Evolutionary conservation across 2,888 invertebrate species (phyloP), one percentile per base, ranked within the genome.

Genomic region (Galerucella pusilla): DNA sequence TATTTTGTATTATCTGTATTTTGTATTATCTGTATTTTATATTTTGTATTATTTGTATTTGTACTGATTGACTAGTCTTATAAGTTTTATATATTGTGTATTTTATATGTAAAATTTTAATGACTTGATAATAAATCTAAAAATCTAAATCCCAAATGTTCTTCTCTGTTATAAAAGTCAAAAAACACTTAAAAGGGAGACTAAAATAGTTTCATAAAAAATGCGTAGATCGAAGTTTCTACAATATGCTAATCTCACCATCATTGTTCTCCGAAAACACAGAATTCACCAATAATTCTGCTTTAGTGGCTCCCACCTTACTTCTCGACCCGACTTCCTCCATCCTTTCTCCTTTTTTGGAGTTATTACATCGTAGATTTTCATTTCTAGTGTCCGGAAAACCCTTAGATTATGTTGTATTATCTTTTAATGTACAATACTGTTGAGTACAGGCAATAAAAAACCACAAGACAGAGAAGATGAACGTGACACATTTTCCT

Each of bases 301-400:
- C 49, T 4, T 49, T 12, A 49, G 12, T 4, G 14, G 4, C 12
- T 49, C 14, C 10, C 49, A 14, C 49, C 49, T 49, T 10, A 1
- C 12, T 49, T 49, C 12, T 49, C 49, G 49, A 49, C 12, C 14
- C 12, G 49, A 49, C 49, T 12, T 49, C 12, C 12, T 11, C 4
- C 12, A 49, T 11, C 54, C 2, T 7, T n/a, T 54, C n/a, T 64
- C 52, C 16, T 71, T 54, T 64, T 71, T 65, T 35, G 16, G 59
- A 61, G 65, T 71, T 71, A 71, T 71, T 66, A 71, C 66, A 28
- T 71, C 71, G 35, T 71, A 71, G 65, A 71, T 71, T 71, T 66
- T 71, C 71, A 65, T 71, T 71, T 66, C 25, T 66, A 59, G 71
- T 66, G 71, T 46, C 71, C 66, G 60, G 59, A 71, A 71, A 66